Base-by-base conservation (phyloP, 2,888 invertebrate genomes). In the Amphiduros pacificus region DNA sequence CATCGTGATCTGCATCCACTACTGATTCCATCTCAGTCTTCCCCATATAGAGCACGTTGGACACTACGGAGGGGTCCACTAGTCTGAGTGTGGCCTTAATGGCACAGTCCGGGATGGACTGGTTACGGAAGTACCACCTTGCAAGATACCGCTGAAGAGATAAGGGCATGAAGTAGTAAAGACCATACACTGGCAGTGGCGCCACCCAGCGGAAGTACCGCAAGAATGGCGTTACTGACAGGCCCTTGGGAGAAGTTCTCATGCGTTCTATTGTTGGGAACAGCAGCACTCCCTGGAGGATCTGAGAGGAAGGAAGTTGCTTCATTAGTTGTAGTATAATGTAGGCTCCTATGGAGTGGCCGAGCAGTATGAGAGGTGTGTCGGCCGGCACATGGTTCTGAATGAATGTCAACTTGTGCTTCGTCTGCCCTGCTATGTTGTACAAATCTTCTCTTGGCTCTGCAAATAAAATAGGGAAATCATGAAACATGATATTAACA, bases 271-370 rank as follows among this genome's bases (percentile, higher is more conserved):
- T 83, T 0, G 94, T 92, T 1, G 96, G 95, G 82, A 94, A 94
- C 2, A 96, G 82, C 67, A 94, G 83, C 81, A 72, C 85, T 80
- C 73, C 91, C 62, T 75, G 70, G 29, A 68, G 49, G 22, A 86
- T 83, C 24, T 74, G 63, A 20, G 75, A 68, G n/a, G 71, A 65
- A 29, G 72, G 62, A 27, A 83, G 70, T 24, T 72, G 83, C 69
- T 89, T 86, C 29, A 92, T 76, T 54, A 93, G 78, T 76, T 93
- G 89, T 61, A 93, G 77, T 65, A 89, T 86, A 75, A 94, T 88
- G 88, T 93, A 93, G 57, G 90, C 87, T 2, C 96, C 96, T 75
- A 95, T 92, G 0, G 95, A 95, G 85, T 96, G 95, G 1, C 92
- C 94, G 71, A 95, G 87, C 41, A 95, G 83, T 80, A 93, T 90